These are phyloP conservation scores for Siniperca obscura DNA, from an alignment of 2,797 vertebrate species.

Conservation along the genomic window DNA sequence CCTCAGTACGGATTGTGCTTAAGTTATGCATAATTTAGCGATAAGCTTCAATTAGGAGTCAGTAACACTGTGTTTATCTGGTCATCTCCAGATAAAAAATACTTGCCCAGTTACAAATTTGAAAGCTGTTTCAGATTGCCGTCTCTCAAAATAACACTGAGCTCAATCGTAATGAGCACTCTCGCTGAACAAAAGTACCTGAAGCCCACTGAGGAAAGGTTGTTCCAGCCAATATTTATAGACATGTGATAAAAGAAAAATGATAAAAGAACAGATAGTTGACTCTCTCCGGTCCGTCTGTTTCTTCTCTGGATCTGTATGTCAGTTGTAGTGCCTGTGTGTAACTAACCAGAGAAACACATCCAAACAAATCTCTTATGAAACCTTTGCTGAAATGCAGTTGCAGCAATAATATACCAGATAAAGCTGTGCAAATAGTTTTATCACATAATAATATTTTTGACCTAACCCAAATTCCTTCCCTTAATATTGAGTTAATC, in stretches of 20 bases:
- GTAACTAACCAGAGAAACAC: conserved; percentile 65
- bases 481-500: neutral
- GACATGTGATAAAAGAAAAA: conserved; percentile 70
- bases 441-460: conserved; percentile 53
- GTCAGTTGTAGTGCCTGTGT: conserved; percentile 66
- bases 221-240: conserved; percentile 77
- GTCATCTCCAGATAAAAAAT: conserved; percentile 28
- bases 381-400: conserved; percentile 64
- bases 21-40: conserved; percentile 43
- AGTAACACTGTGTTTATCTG: conserved; percentile 44
- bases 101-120: conserved; percentile 46
- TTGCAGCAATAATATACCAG: conserved; percentile 41
- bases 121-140: conserved; percentile 48
- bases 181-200: conserved; percentile 71
- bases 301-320: conserved; percentile 71
- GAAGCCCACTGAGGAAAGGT: conserved; percentile 70
- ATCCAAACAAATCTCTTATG: conserved; percentile 63
- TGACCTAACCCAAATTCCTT: neutral
- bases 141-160: conserved; percentile 70
- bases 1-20: conserved; percentile 43
- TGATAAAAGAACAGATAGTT: conserved; percentile 76
- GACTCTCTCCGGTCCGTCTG: conserved; percentile 67
- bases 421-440: conserved; percentile 14
- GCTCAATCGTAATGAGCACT: conserved; percentile 67
- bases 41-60: conserved; percentile 41